Conservation (phyloP, 2,888 invertebrate genomes). For the Rhopalosiphum nymphaeae region DNA sequence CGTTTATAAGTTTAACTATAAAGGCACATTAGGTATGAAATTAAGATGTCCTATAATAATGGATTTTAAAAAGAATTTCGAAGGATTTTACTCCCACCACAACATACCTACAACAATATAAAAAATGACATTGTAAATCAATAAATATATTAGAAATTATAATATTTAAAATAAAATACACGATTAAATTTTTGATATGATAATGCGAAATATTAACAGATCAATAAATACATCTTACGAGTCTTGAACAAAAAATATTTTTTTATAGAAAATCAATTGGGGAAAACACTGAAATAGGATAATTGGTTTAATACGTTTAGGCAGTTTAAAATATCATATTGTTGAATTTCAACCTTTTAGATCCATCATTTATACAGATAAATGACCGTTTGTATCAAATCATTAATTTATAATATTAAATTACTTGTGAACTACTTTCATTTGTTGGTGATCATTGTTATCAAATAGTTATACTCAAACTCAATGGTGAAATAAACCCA, state of each 20-base stretch:
- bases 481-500: neutral
- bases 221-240: too few relatives aligned
- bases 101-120: neutral
- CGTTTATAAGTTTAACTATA: neutral
- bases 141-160: neutral
- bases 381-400: too few relatives aligned
- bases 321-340: too few relatives aligned
- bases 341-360: too few relatives aligned
- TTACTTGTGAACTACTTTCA: neutral
- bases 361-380: too few relatives aligned
- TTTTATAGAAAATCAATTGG: too few relatives aligned
- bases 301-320: too few relatives aligned
- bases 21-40: neutral
- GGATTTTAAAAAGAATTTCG: neutral
- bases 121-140: neutral
- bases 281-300: too few relatives aligned
- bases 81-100: neutral
- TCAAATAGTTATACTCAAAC: neutral
- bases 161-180: neutral
- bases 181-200: neutral
- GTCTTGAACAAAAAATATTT: too few relatives aligned
- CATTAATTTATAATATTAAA: neutral
- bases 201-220: neutral
- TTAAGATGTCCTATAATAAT: neutral
- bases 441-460: neutral